These are phyloP conservation scores for Forbesichthys papilliferus DNA, from an alignment of 2,113 vertebrate species.

Conservation along the genomic window DNA sequence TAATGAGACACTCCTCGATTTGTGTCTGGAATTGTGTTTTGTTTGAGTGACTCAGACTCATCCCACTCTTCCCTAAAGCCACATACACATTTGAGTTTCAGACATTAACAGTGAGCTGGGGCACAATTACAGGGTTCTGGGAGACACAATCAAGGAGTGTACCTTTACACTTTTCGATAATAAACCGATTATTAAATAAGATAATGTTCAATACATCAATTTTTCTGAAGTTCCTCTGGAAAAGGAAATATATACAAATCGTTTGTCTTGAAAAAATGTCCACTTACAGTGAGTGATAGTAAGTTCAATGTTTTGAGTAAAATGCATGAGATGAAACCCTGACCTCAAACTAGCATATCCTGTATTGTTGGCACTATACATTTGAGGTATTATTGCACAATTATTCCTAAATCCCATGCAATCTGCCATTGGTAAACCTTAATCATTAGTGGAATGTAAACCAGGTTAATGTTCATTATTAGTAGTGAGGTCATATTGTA, in stretches of 20 bases:
- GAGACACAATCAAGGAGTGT: too few species aligned
- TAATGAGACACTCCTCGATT: too few species aligned
- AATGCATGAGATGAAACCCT: constrained; percentile 46
- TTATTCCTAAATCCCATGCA: constrained; percentile 23
- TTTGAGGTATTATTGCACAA: constrained; percentile 73
- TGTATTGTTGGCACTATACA: constrained; percentile 36
- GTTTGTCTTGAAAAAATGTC: constrained; percentile 16
- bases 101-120: too few species aligned
- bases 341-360: constrained; percentile 20
- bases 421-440: constrained; percentile 31
- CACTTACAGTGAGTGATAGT: not conserved
- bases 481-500: constrained; percentile 13
- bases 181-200: not conserved
- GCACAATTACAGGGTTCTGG: too few species aligned
- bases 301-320: not conserved
- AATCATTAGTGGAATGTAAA: constrained; percentile 44
- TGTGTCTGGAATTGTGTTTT: too few species aligned
- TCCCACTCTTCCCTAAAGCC: too few species aligned
- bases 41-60: too few species aligned
- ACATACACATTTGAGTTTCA: too few species aligned
- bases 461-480: constrained; percentile 4
- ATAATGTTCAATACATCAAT: not conserved
- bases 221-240: constrained; percentile 57
- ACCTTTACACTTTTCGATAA: too few species aligned
- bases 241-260: constrained; percentile 51